Conservation (phyloP, 2,113 vertebrate genomes). For the Ivindomyrus marchei region DNA sequence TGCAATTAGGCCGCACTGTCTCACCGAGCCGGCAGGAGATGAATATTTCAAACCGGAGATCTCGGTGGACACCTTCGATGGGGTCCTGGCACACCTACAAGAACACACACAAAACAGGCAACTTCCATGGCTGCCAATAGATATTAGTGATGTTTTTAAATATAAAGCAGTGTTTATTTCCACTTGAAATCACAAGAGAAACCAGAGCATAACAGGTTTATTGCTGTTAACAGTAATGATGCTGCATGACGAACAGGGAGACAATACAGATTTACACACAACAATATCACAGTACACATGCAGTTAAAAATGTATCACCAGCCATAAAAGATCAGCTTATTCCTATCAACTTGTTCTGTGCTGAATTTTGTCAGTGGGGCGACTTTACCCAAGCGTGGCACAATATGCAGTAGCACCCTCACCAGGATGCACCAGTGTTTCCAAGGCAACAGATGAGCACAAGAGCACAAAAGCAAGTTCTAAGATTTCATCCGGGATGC, state of each 20-base stretch:
- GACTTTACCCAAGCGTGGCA: not conserved
- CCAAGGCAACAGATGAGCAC: not conserved
- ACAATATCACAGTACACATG: not conserved
- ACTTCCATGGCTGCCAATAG: conserved; percentile 25
- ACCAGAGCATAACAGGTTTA: not conserved
- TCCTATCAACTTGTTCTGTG: not conserved
- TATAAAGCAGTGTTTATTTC: conserved; percentile 39
- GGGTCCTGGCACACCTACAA: conserved; percentile 55
- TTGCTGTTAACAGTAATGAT: not conserved
- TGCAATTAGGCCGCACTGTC: conserved; percentile 59
- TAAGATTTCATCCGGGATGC: not conserved
- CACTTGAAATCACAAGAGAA: not conserved
- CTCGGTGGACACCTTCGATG: conserved; percentile 52
- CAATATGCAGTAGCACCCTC: not conserved
- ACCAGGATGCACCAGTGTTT: not conserved
- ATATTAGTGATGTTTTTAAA: conserved; percentile 53
- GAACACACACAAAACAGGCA: conserved; percentile 19
- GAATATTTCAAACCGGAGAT: conserved; percentile 62
- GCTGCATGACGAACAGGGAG: not conserved
- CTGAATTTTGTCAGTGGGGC: not conserved
- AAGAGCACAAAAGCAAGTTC: not conserved
- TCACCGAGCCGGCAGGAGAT: conserved; percentile 49
- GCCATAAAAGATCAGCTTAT: not conserved
- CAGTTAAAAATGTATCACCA: not conserved
- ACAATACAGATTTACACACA: not conserved